phyloP scores from a whole-genome alignment of 2,797 vertebrate species.

The Falco novaeseelandiae region DNA sequence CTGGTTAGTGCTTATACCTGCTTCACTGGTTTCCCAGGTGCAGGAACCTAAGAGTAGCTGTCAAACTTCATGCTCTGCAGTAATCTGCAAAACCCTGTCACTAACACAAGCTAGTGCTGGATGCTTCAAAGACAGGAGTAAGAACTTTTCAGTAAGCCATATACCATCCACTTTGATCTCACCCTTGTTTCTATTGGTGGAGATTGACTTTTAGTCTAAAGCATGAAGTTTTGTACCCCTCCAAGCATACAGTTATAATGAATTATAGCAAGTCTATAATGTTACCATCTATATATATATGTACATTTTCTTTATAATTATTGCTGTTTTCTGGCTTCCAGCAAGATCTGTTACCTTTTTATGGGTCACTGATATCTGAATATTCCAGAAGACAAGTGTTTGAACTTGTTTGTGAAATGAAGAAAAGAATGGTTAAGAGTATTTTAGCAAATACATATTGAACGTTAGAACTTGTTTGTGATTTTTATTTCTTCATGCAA shows the following conservation, averaged over 20 bases:
- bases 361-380: neutral
- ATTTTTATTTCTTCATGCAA: neutral
- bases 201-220: neutral
- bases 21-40: neutral
- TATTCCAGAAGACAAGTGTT: neutral
- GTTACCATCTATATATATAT: neutral
- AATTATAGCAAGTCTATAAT: neutral
- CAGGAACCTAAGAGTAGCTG: neutral
- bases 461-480: neutral
- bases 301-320: neutral
- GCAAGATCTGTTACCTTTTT: neutral
- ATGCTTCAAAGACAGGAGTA: neutral
- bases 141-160: neutral
- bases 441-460: neutral
- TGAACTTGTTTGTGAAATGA: neutral
- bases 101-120: neutral
- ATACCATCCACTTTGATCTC: neutral
- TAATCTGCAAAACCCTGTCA: neutral
- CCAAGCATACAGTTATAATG: neutral
- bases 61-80: neutral
- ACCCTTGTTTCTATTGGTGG: neutral
- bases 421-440: neutral
- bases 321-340: neutral
- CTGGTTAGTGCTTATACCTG: neutral
- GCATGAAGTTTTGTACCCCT: neutral